Percentiles rank a stretch among this genome's conserved stretches.
These are phyloP conservation scores for Drosophila robusta DNA, from an alignment of 2,888 invertebrate genomes.

Conservation along the genomic window DNA sequence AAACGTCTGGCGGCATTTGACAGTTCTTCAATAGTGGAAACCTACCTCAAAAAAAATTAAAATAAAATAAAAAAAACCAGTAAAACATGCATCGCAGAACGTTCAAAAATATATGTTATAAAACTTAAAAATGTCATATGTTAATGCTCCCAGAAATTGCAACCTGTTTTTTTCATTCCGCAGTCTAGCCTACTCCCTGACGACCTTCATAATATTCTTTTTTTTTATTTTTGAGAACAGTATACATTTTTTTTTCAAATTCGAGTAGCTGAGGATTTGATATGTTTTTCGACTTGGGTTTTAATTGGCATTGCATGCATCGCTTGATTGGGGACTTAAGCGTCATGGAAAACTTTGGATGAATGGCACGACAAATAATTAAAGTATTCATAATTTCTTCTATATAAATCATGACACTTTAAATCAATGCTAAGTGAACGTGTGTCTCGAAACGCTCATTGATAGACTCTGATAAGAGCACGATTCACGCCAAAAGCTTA, in stretches of 20 bases:
- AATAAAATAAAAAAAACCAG: conserved; percentile 44
- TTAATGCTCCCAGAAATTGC: conserved; percentile 23
- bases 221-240: neutral
- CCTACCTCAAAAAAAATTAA: neutral
- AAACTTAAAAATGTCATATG: conserved; percentile 10
- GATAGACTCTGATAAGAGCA: conserved; percentile 32
- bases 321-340: neutral
- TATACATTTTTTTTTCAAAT: neutral
- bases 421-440: conserved; percentile 59
- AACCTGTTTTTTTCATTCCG: conserved; percentile 32
- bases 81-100: conserved; percentile 55
- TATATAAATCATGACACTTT: conserved; percentile 33
- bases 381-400: conserved; percentile 22
- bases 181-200: neutral
- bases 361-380: conserved; percentile 21
- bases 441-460: conserved; percentile 24
- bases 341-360: conserved; percentile 58
- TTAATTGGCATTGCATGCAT: conserved; percentile 29
- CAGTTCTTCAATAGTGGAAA: conserved; percentile 4
- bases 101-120: neutral
- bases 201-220: conserved; percentile 33
- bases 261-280: neutral
- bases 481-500: conserved; percentile 6
- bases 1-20: conserved; percentile 23
- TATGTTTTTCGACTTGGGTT: neutral